phyloP scores from a whole-genome alignment of 2,797 vertebrate species.

The Rousettus madagascariensis region DNA sequence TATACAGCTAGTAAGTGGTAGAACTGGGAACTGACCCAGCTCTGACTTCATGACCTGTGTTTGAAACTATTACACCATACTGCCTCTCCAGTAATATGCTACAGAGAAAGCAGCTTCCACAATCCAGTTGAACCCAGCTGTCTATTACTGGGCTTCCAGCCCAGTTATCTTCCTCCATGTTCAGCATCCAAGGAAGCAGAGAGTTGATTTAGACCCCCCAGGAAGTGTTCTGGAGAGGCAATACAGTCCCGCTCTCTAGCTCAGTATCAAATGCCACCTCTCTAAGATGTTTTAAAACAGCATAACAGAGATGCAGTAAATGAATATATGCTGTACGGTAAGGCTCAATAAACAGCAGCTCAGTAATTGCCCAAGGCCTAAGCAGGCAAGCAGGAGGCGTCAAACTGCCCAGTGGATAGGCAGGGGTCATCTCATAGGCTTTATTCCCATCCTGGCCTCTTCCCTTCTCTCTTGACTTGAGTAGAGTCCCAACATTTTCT shows the following conservation, averaged over 20 bases:
- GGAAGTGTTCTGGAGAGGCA: background rate
- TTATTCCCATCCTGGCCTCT: background rate
- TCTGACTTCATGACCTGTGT: background rate
- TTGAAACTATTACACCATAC: background rate
- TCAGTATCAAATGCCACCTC: background rate
- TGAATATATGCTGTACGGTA: background rate
- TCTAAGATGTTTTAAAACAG: conserved; percentile 33
- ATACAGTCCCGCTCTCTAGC: background rate
- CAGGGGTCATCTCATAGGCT: background rate
- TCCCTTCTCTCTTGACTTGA: conserved; percentile 54
- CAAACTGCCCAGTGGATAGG: background rate
- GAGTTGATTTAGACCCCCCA: background rate
- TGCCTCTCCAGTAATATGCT: background rate
- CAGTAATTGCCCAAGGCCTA: background rate
- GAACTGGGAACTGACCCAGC: background rate
- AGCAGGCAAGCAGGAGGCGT: background rate
- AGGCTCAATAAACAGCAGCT: background rate
- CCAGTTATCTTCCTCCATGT: background rate
- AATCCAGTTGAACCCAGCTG: background rate
- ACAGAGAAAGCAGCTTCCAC: background rate
- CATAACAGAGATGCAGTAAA: background rate
- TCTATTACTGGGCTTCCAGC: background rate
- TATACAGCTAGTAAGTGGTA: background rate
- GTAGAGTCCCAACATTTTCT: conserved; percentile 43
- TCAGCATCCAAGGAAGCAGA: background rate